Evolutionary conservation across 2,888 invertebrate species (phyloP), one percentile per base, ranked within the genome.

Genomic region (Pollenia amentaria): DNA sequence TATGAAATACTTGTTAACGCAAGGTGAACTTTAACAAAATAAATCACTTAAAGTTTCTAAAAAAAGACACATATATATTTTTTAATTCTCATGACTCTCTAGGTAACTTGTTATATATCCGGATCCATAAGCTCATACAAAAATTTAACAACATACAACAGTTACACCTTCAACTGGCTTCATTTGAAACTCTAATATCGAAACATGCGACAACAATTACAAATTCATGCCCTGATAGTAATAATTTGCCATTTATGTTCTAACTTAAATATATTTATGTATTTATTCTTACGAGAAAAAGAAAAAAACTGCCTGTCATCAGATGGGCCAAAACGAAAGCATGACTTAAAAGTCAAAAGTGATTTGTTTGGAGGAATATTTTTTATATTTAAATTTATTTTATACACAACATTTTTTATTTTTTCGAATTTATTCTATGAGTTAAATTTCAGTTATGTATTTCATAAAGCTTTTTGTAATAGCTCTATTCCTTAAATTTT

Each of bases 161-260:
- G 3, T 18, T 42, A 70, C 40, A 70, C 42, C 21, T 42, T 42
- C 21, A 72, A 29, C 44, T 57, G 42, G 53, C 16, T 12, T 18
- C 44, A 44, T 14, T 57, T 29, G 14, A 14, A 57, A 46, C 29
- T 51, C 12, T 14, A 18, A 44, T 55, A 16, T 21, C 7, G 11
- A 72, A 16, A 18, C 8, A 18, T n/a, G 57, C 2, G 21, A 44
- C 10, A 72, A 29, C n/a, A 10, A 48, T 73, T 57, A 60, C 16
- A 38, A 73, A 73, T 73, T 73, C 60, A 73, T 73, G 48, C n/a
- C 29, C 60, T 16, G 38, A 48, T 46, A 42, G 55, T 16, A 73
- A 73, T 48, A 73, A 73, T 73, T 73, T 73, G 57, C 46, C 57
- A 46, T 60, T 73, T 60, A 73, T 60, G 7, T 60, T 38, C 38